Conservation (phyloP, 2,113 vertebrate genomes). For the Struthio camelus region DNA sequence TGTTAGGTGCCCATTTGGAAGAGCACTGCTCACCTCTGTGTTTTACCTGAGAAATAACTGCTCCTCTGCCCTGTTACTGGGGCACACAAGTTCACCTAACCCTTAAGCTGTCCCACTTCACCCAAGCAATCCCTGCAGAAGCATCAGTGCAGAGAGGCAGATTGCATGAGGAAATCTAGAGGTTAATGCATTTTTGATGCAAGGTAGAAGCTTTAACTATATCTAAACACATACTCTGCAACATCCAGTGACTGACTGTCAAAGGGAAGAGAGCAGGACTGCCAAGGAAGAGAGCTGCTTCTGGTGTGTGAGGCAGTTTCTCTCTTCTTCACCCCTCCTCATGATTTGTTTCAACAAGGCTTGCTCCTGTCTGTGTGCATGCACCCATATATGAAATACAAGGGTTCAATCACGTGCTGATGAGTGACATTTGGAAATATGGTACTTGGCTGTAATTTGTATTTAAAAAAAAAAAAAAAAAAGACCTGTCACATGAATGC, state of each 20-base stretch:
- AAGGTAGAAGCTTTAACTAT: not conserved
- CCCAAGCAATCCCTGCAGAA: not conserved
- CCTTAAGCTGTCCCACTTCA: not conserved
- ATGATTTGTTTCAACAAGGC: not conserved
- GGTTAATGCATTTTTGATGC: slow-evolving; percentile 1
- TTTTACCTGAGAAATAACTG: slow-evolving; percentile 32
- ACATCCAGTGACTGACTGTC: not conserved
- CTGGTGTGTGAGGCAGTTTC: not conserved
- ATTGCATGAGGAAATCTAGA: not conserved
- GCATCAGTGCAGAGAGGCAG: not conserved
- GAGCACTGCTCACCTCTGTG: not conserved
- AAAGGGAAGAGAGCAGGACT: not conserved
- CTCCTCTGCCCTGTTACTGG: not conserved
- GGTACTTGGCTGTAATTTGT: not conserved
- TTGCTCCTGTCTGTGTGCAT: not conserved
- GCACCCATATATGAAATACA: not conserved
- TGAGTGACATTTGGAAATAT: not conserved
- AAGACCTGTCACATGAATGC: not conserved
- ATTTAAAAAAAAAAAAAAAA: not conserved
- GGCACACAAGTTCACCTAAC: not conserved
- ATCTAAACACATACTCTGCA: not conserved
- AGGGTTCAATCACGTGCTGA: not conserved
- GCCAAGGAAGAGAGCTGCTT: not conserved
- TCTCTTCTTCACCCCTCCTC: not conserved
- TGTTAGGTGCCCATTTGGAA: not conserved